Evolutionary conservation across 2,797 vertebrate species (phyloP).

Genomic region (Chlorospingus semifuscus): DNA sequence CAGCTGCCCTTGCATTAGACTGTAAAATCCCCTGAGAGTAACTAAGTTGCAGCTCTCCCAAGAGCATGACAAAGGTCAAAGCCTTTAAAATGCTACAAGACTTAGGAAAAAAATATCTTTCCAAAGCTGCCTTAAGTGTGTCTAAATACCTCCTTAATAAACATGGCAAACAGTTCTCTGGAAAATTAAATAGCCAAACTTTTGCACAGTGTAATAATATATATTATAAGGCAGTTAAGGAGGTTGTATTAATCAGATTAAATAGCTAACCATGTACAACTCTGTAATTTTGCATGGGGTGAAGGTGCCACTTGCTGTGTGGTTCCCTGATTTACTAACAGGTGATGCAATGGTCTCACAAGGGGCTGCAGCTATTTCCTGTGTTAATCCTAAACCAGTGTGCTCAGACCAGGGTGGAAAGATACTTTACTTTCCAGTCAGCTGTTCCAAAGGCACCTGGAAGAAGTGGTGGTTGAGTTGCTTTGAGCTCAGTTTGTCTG

Average conservation of each 20-base stretch:
- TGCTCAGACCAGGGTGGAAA: neutral
- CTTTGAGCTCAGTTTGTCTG: neutral
- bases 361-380: neutral
- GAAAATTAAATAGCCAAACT: slow-evolving; percentile 64
- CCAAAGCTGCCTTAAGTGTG: neutral
- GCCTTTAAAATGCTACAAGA: neutral
- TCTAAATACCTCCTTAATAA: slow-evolving; percentile 63
- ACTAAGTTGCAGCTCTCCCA: neutral
- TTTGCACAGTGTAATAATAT: slow-evolving; percentile 42
- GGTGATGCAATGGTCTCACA: neutral
- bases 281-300: slow-evolving; percentile 56
- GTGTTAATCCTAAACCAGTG: neutral
- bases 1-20: neutral
- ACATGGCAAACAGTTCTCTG: slow-evolving; percentile 46
- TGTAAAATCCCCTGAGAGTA: neutral
- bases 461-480: neutral
- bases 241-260: slow-evolving; percentile 56
- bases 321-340: slow-evolving; percentile 59
- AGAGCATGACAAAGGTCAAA: neutral
- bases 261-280: slow-evolving; percentile 50
- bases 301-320: slow-evolving; percentile 50
- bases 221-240: slow-evolving; percentile 63
- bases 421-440: neutral
- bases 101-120: neutral
- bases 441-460: neutral